Evolutionary conservation across 2,888 invertebrate species (phyloP).

Genomic region (Pecten maximus): DNA sequence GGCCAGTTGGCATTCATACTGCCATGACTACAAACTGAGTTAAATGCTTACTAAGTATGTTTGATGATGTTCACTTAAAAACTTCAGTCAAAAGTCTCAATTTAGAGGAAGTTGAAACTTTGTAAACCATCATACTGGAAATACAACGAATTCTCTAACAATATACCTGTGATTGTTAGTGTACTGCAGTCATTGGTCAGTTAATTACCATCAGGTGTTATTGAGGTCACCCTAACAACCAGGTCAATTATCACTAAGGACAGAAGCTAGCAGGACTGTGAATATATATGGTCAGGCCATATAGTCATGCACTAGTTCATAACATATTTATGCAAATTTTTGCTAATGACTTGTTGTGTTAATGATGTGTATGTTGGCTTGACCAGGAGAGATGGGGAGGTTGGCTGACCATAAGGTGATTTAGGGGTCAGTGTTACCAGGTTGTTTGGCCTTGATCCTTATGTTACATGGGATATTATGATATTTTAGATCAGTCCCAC

Average conservation of each 20-base stretch:
- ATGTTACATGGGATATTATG: not conserved
- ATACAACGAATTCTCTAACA: not conserved
- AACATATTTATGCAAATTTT: constrained; percentile 23
- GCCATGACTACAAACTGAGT: too few relatives aligned
- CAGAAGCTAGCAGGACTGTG: not conserved
- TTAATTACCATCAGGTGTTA: not conserved
- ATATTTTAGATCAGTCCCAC: constrained; percentile 15
- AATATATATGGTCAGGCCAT: not conserved
- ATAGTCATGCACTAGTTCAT: not conserved
- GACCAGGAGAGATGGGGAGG: not conserved
- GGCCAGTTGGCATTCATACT: too few relatives aligned
- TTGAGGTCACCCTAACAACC: not conserved
- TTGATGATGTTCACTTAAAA: too few relatives aligned
- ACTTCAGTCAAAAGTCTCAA: too few relatives aligned
- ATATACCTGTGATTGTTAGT: not conserved
- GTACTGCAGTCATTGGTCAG: not conserved
- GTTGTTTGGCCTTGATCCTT: not conserved
- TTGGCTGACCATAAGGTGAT: not conserved
- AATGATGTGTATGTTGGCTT: not conserved
- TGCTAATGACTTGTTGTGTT: constrained; percentile 4
- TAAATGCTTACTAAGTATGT: too few relatives aligned
- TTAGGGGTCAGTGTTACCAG: not conserved
- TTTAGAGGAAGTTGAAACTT: too few relatives aligned
- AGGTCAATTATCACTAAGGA: not conserved
- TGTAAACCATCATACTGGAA: not conserved